These are phyloP conservation scores for Ichneumoninae sp. DNA, from an alignment of 2,888 invertebrate species.

Conservation along the genomic window DNA sequence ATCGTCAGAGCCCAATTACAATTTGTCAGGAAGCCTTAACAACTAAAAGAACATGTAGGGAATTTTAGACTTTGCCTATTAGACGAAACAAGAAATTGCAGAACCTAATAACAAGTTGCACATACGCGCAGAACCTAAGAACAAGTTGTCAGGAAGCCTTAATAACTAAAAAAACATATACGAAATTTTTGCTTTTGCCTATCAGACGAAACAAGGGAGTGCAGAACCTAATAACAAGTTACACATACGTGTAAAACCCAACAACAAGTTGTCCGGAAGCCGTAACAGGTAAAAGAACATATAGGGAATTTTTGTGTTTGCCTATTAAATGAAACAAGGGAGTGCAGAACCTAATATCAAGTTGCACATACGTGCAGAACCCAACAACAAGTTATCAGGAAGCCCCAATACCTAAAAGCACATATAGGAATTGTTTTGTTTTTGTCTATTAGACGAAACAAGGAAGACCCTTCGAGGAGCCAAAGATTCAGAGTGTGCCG, in stretches of 20 bases:
- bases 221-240: neutral
- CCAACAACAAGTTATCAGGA: too few species aligned
- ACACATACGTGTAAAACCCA: too few species aligned
- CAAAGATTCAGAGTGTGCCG: slow-evolving; percentile 64
- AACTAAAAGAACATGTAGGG: too few species aligned
- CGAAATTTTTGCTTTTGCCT: slow-evolving; percentile 71
- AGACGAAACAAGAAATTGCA: slow-evolving; percentile 30
- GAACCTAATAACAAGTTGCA: neutral
- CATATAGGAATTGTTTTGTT: slow-evolving; percentile 59
- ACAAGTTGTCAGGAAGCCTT: too few species aligned
- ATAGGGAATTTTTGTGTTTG: slow-evolving; percentile 67
- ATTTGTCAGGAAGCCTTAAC: too few species aligned
- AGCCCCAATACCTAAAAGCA: too few species aligned
- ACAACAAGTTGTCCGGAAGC: too few species aligned
- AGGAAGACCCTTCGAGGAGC: slow-evolving; percentile 68
- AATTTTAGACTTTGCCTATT: slow-evolving; percentile 75
- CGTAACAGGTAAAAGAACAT: too few species aligned
- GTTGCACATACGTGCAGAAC: slow-evolving; percentile 63
- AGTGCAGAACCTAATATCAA: neutral
- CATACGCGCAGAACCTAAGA: too few species aligned
- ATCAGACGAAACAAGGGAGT: slow-evolving; percentile 69
- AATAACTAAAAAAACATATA: too few species aligned
- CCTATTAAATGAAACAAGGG: slow-evolving; percentile 72
- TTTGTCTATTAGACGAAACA: slow-evolving; percentile 79
- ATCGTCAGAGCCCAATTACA: too few species aligned